phyloP scores from a whole-genome alignment of 1,140 invertebrate genomes.

The Nylanderia fulva region DNA sequence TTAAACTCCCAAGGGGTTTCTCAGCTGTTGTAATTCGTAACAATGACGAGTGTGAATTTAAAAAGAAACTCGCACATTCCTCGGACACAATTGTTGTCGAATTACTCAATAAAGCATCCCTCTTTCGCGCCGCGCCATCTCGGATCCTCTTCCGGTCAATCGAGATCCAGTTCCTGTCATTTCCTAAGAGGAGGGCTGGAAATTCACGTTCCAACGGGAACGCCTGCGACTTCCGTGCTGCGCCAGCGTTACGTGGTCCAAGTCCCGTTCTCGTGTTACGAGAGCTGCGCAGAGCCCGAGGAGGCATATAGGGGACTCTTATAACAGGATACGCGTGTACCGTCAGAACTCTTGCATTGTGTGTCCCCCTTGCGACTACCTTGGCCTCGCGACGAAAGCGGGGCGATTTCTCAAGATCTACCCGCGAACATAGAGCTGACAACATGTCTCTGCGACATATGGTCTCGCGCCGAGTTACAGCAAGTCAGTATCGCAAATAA shows the following conservation, averaged over 20 bases:
- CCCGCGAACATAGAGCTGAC: neutral
- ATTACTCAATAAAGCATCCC: slow-evolving; percentile 48
- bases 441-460: neutral
- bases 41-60: neutral
- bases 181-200: slow-evolving; percentile 11
- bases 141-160: slow-evolving; percentile 10
- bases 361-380: slow-evolving; percentile 35
- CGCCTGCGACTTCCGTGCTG: slow-evolving; percentile 67
- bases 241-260: slow-evolving; percentile 70
- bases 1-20: neutral
- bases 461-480: neutral
- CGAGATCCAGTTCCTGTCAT: slow-evolving; percentile 26
- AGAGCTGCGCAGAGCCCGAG: slow-evolving; percentile 51
- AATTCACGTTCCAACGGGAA: slow-evolving; percentile 65
- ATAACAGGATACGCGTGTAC: slow-evolving; percentile 71
- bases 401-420: slow-evolving; percentile 17
- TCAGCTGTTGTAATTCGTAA: neutral
- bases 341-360: slow-evolving; percentile 53
- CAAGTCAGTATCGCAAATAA: neutral
- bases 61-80: slow-evolving; percentile 54
- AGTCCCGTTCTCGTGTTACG: slow-evolving; percentile 74
- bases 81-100: slow-evolving; percentile 52
- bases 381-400: slow-evolving; percentile 42
- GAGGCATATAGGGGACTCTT: slow-evolving; percentile 37
- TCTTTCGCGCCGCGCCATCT: slow-evolving; percentile 2